These are phyloP conservation scores for Anastatus disparis DNA, from an alignment of 1,140 invertebrate genomes.

Conservation along the genomic window DNA sequence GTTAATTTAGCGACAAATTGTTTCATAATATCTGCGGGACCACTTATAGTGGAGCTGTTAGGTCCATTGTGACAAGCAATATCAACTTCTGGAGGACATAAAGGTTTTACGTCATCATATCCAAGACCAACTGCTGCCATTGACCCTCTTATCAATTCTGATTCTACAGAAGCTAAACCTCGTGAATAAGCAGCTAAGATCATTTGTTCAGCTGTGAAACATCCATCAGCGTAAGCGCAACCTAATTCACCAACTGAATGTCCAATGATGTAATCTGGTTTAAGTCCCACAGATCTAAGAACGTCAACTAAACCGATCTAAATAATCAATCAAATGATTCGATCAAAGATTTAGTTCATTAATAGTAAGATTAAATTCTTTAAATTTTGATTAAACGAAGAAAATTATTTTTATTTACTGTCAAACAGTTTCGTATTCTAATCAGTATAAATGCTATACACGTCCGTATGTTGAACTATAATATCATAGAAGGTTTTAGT, in stretches of 20 bases:
- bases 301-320: constrained; percentile 87
- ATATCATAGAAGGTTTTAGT: too few species aligned
- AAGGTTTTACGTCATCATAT: constrained; percentile 56
- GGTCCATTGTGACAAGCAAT: constrained; percentile 76
- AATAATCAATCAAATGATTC: too few species aligned
- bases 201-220: constrained; percentile 85
- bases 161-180: constrained; percentile 69
- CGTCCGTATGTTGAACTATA: too few species aligned
- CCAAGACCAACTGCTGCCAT: constrained; percentile 71
- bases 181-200: constrained; percentile 78
- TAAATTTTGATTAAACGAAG: too few species aligned
- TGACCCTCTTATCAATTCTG: constrained; percentile 57
- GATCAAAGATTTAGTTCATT: too few species aligned
- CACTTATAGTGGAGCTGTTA: constrained; percentile 77
- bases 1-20: constrained; percentile 58
- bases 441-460: too few species aligned
- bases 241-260: constrained; percentile 92
- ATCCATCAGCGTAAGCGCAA: constrained; percentile 90
- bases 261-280: constrained; percentile 85
- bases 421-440: too few species aligned
- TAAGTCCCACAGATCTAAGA: constrained; percentile 76
- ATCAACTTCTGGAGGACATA: constrained; percentile 67
- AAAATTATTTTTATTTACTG: too few species aligned
- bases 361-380: too few species aligned
- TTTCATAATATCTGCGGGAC: constrained; percentile 65